Percentiles rank a stretch among this genome's conserved stretches.
These are phyloP conservation scores for Corythornis leucogaster DNA, from an alignment of 2,797 vertebrate species.

Conservation along the genomic window DNA sequence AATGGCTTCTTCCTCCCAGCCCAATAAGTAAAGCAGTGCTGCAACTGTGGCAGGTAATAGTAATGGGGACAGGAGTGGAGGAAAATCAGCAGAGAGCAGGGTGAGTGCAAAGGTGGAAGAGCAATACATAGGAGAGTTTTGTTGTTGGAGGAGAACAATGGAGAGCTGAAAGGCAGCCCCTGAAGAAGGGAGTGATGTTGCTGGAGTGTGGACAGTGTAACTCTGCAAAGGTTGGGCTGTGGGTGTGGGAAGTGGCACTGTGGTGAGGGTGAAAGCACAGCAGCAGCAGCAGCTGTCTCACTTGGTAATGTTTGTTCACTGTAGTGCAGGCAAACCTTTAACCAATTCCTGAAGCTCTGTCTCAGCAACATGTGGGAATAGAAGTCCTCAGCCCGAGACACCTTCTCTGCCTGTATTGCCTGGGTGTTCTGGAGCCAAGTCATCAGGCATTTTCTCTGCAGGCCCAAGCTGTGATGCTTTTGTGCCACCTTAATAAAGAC, in stretches of 20 bases:
- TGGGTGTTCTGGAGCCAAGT: conserved; percentile 80
- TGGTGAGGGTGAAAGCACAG: rapidly evolving
- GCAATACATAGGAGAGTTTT: neutral
- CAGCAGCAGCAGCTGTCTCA: neutral
- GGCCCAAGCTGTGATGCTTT: conserved; percentile 75
- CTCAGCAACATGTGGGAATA: conserved; percentile 79
- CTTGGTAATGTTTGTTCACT: neutral
- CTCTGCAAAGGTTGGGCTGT: neutral
- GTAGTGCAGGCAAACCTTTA: conserved; percentile 76
- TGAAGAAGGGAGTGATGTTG: neutral
- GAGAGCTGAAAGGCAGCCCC: neutral
- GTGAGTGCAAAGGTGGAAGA: neutral
- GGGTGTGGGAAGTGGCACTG: neutral
- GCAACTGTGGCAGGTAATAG: neutral
- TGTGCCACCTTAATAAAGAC: conserved; percentile 82
- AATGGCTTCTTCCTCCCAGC: neutral
- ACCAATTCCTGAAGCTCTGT: conserved; percentile 83
- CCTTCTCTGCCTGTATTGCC: conserved; percentile 74
- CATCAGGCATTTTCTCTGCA: conserved; percentile 82
- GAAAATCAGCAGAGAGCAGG: neutral
- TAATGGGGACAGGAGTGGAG: neutral
- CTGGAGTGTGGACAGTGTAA: neutral
- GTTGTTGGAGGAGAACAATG: neutral
- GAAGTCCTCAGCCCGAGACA: conserved; percentile 79
- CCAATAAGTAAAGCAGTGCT: neutral